Percentiles rank a stretch among this genome's conserved stretches.
phyloP scores from a whole-genome alignment of 1,140 invertebrate genomes.

The Ditylenchus dipsaci region DNA sequence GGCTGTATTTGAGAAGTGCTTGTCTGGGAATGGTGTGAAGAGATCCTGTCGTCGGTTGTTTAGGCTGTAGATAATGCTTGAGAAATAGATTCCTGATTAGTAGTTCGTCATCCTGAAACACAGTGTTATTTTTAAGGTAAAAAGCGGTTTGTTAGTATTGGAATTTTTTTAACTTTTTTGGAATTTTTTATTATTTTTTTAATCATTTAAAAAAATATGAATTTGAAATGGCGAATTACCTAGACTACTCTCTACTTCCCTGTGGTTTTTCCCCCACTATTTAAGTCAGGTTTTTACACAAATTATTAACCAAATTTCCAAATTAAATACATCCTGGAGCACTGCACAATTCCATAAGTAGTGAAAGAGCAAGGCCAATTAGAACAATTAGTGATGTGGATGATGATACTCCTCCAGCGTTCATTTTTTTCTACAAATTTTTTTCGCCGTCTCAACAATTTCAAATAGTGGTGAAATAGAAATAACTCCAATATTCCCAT shows the following conservation, averaged over 20 bases:
- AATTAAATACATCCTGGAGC: background rate
- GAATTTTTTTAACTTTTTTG: background rate
- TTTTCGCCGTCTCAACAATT: no score
- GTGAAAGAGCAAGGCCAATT: background rate
- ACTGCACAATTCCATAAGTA: slow-evolving; percentile 1
- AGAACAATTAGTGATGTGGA: background rate
- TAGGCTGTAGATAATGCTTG: background rate
- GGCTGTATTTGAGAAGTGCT: background rate
- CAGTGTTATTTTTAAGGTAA: background rate
- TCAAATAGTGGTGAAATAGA: no score
- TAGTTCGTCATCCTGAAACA: background rate
- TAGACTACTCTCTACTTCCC: no score
- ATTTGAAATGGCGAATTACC: no score
- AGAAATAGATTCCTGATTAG: background rate
- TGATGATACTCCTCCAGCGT: background rate
- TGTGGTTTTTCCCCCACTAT: no score
- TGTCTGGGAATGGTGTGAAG: background rate
- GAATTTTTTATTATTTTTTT: background rate
- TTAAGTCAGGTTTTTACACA: no score
- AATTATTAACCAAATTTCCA: no score
- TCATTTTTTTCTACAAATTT: background rate
- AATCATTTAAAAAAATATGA: background rate
- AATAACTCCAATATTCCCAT: no score
- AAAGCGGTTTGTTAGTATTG: no score
- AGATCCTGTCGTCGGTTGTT: background rate